Evolutionary conservation across 1,140 invertebrate genomes (phyloP).

Genomic region (Tachypleus tridentatus): DNA sequence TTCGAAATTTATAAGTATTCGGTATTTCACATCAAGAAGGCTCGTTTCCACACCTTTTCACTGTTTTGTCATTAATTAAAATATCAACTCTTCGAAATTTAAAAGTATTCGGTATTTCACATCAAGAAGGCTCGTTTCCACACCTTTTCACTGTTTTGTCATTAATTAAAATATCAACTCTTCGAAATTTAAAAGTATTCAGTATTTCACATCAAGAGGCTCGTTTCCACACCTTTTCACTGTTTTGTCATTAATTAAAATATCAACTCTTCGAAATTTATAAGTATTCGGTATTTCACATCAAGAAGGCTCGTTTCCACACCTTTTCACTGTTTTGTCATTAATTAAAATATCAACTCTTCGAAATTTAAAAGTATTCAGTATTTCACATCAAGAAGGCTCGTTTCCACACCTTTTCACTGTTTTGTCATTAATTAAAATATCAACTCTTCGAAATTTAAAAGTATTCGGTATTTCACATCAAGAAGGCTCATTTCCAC

Average conservation of each 20-base stretch:
- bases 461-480: not conserved
- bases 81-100: not conserved
- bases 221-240: not conserved
- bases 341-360: too few relatives aligned
- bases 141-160: too few relatives aligned
- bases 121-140: not conserved
- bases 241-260: too few relatives aligned
- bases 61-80: too few relatives aligned
- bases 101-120: not conserved
- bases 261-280: not conserved
- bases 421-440: too few relatives aligned
- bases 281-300: not conserved
- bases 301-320: not conserved
- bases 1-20: not conserved
- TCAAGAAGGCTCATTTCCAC: not conserved
- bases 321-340: too few relatives aligned
- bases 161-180: too few relatives aligned
- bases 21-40: not conserved
- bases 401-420: not conserved
- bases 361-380: not conserved
- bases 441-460: not conserved
- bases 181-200: not conserved
- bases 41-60: not conserved
- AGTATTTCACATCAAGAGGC: not conserved
- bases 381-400: not conserved